A percentile compares a stretch with the other conserved stretches of the same genome.
phyloP scores from a whole-genome alignment of 2,888 invertebrate species.

The Heliconius aoede region DNA sequence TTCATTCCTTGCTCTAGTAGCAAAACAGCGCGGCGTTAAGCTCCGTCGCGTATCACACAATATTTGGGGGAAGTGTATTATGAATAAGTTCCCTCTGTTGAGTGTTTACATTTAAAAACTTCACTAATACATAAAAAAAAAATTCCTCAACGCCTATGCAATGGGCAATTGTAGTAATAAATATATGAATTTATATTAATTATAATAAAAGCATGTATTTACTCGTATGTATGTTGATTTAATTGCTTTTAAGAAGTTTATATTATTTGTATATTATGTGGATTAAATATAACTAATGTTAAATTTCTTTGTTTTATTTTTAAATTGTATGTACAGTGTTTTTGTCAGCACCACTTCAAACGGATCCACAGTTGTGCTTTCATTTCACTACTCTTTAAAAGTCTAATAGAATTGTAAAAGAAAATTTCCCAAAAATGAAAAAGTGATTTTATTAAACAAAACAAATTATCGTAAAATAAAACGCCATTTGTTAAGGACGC shows the following conservation, averaged over 20 bases:
- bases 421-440: no score
- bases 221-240: slow-evolving; percentile 29
- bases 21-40: not conserved
- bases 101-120: not conserved
- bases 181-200: not conserved
- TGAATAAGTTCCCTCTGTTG: no score
- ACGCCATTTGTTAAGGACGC: no score
- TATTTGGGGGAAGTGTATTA: no score
- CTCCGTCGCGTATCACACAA: not conserved
- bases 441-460: no score
- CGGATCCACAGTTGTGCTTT: no score
- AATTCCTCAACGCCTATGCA: not conserved
- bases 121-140: not conserved
- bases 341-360: no score
- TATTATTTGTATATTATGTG: slow-evolving; percentile 46
- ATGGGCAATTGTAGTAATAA: not conserved
- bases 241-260: slow-evolving; percentile 36
- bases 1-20: no score
- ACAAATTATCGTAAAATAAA: no score
- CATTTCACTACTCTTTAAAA: no score
- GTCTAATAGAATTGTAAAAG: no score
- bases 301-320: slow-evolving; percentile 18
- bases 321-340: not conserved
- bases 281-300: slow-evolving; percentile 45
- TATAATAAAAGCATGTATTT: not conserved